Percentiles rank a stretch among this genome's conserved stretches.
Conservation (phyloP, 2,888 invertebrate species). For the Allacma fusca region DNA sequence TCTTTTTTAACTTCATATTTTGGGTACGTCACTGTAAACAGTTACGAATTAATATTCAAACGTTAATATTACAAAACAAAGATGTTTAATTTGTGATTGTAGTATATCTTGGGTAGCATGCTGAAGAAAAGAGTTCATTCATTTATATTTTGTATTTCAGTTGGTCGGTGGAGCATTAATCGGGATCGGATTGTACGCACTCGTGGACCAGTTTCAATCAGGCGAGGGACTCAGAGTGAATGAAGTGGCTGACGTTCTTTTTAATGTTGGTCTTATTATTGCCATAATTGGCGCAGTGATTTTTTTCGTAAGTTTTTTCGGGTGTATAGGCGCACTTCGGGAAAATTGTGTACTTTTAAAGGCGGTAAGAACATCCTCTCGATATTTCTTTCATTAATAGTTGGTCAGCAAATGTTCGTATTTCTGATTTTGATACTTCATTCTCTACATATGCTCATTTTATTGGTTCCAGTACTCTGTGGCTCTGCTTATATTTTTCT, state of each 20-base stretch:
- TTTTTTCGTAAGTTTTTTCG: constrained; percentile 93
- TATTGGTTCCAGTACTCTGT: constrained; percentile 82
- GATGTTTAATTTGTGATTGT: too few species aligned
- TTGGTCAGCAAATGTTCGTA: too few species aligned
- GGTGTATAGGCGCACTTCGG: constrained; percentile 87
- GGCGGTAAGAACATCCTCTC: constrained; percentile 73
- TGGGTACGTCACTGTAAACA: constrained; percentile 72
- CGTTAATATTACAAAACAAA: too few species aligned
- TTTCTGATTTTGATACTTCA: too few species aligned
- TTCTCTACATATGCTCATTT: too few species aligned
- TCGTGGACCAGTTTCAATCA: constrained; percentile 91
- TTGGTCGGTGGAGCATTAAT: constrained; percentile 85
- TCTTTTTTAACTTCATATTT: constrained; percentile 86
- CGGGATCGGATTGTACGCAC: constrained; percentile 88
- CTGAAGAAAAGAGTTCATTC: too few species aligned
- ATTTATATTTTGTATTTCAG: constrained; percentile 69
- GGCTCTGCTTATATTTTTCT: constrained; percentile 85
- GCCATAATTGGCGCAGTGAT: constrained; percentile 85
- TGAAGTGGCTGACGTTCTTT: constrained; percentile 82
- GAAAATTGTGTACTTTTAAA: constrained; percentile 92
- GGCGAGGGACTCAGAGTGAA: constrained; percentile 83
- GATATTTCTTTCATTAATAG: constrained; percentile 24
- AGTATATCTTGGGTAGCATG: too few species aligned
- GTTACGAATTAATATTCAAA: too few species aligned
- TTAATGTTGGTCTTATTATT: constrained; percentile 89